phyloP scores from a whole-genome alignment of 2,113 vertebrate genomes.

The Percopsis transmontana region DNA sequence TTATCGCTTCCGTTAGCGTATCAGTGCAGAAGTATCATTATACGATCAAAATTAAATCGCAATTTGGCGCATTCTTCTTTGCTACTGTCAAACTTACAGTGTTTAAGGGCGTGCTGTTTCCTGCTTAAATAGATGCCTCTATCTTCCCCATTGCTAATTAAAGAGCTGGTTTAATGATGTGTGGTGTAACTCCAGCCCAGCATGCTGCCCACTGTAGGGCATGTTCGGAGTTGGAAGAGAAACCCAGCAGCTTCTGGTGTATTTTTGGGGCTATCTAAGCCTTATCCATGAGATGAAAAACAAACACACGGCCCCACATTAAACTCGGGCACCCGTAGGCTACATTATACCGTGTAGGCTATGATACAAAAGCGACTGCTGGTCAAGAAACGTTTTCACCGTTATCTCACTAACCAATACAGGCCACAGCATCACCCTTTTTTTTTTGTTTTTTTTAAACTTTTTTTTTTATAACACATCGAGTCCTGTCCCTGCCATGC shows the following conservation, averaged over 20 bases:
- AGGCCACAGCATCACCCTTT: no score
- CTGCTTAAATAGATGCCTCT: slow-evolving; percentile 15
- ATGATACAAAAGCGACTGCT: no score
- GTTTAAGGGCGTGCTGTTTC: slow-evolving; percentile 22
- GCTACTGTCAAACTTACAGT: neutral
- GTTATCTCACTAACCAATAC: no score
- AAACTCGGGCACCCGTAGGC: no score
- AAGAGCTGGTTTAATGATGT: slow-evolving; percentile 41
- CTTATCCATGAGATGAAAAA: neutral
- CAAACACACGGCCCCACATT: neutral
- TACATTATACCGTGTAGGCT: neutral
- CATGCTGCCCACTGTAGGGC: slow-evolving; percentile 19
- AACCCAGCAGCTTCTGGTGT: neutral
- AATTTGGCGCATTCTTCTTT: neutral
- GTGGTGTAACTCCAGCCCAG: slow-evolving; percentile 33
- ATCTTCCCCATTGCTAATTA: slow-evolving; percentile 36
- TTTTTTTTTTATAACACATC: no score
- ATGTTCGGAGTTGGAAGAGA: neutral
- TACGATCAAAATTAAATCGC: neutral
- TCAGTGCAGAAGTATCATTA: no score
- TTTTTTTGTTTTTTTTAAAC: no score
- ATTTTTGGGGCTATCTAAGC: neutral
- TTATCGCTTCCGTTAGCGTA: neutral
- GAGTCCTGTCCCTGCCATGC: no score
- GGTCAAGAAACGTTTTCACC: no score